These are phyloP conservation scores for Callosobruchus maculatus DNA, from an alignment of 2,888 invertebrate genomes.

Conservation along the genomic window DNA sequence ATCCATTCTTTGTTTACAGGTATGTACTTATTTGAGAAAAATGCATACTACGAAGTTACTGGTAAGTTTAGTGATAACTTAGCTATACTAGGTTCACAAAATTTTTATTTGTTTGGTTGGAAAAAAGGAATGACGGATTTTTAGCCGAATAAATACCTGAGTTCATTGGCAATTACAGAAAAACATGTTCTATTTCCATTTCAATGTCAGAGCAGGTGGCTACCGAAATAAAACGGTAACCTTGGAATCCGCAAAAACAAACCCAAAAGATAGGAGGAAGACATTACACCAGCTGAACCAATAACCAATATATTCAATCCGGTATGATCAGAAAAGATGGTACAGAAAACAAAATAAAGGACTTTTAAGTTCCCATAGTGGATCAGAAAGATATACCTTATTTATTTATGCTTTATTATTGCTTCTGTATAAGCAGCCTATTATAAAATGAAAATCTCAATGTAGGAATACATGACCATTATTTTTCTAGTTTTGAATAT, in stretches of 20 bases:
- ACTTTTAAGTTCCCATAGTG: too few species aligned
- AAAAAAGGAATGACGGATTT: not conserved
- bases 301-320: too few species aligned
- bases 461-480: too few species aligned
- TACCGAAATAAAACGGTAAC: not conserved
- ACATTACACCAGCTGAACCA: not conserved
- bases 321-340: too few species aligned
- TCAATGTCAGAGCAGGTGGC: not conserved
- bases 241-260: not conserved
- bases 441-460: too few species aligned
- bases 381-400: too few species aligned
- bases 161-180: not conserved
- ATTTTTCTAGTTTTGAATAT: too few species aligned
- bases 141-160: not conserved
- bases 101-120: not conserved
- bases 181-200: not conserved
- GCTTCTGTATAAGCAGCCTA: too few species aligned
- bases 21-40: not conserved
- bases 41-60: not conserved
- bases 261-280: not conserved
- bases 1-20: not conserved
- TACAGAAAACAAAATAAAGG: too few species aligned
- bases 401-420: too few species aligned
- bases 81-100: not conserved
- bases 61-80: not conserved